Evolutionary conservation across 2,113 vertebrate species (phyloP), one percentile per base, ranked within the genome.

Genomic region (Macaca fascicularis): DNA sequence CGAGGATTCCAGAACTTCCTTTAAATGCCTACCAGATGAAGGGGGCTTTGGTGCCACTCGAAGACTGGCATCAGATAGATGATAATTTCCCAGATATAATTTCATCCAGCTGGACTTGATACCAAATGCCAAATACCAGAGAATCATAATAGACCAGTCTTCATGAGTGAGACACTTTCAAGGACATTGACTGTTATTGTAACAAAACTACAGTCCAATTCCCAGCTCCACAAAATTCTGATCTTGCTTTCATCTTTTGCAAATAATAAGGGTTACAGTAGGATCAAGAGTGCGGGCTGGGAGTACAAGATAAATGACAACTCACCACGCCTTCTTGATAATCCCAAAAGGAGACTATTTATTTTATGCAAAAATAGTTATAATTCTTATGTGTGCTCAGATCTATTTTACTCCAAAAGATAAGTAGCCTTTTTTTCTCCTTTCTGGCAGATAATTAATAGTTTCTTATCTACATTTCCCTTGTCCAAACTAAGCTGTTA

Each of bases 301-400:
- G 76, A 94, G 43, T 72, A n/a, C 52, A 97, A 98, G 97, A 98
- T 98, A 98, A 97, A 98, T 97, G 97, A 94, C 96, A 96, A 72
- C 70, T 70, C 61, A 83, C 50, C 93, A 88, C 59, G 94, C 91
- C 90, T 98, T 94, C 83, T 94, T 94, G 76, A 94, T 88, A 94
- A 96, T 92, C 96, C 72, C 97, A 88, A 88, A 97, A 97, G 0
- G 57, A 93, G 97, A 97, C 81, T 98, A 97, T 98, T 98, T 97
- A 92, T 90, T 96, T 97, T 72, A 95, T 64, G 90, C 40, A 95
- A 98, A 95, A 93, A 97, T 17, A 94, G 96, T 96, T 98, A 84
- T 88, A 95, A 97, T 95, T 98, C 92, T 95, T 90, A 3, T 0
- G 3, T 45, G 20, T 95, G 52, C 78, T 98, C 84, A 97, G 76